Evolutionary conservation across 92 coral and sea anemone genomes (phyloP).

Genomic region (Epizoanthus stellaris): DNA sequence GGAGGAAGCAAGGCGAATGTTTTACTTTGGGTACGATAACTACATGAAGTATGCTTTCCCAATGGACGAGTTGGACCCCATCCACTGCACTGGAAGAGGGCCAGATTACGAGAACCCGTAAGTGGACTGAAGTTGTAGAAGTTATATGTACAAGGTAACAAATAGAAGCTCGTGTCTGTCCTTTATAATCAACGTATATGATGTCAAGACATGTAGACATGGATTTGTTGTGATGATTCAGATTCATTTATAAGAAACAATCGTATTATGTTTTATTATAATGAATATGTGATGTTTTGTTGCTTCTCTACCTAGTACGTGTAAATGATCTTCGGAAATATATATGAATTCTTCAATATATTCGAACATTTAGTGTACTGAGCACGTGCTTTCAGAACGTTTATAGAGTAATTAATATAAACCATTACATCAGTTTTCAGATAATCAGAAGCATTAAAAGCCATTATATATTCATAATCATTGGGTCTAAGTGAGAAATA

Average conservation of each 20-base stretch:
- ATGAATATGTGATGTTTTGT: too few species aligned
- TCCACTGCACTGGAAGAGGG: conserved; percentile 97
- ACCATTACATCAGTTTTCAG: too few species aligned
- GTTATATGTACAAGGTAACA: neutral
- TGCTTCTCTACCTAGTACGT: too few species aligned
- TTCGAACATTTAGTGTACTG: too few species aligned
- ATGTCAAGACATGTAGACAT: neutral
- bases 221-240: neutral
- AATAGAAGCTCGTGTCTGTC: neutral
- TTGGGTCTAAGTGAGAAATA: too few species aligned
- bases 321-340: neutral
- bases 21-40: conserved; percentile 91
- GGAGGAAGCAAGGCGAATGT: conserved; percentile 89
- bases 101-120: conserved; percentile 93
- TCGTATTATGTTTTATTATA: too few species aligned
- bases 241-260: too few species aligned
- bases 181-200: too few species aligned
- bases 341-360: neutral
- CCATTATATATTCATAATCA: neutral
- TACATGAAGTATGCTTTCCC: conserved; percentile 98
- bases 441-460: too few species aligned
- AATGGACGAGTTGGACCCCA: conserved; percentile 93
- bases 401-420: too few species aligned
- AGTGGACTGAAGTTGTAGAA: conserved; percentile 40
- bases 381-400: too few species aligned